Conservation (phyloP, 2,888 invertebrate species). For the Plebejus melissa region DNA sequence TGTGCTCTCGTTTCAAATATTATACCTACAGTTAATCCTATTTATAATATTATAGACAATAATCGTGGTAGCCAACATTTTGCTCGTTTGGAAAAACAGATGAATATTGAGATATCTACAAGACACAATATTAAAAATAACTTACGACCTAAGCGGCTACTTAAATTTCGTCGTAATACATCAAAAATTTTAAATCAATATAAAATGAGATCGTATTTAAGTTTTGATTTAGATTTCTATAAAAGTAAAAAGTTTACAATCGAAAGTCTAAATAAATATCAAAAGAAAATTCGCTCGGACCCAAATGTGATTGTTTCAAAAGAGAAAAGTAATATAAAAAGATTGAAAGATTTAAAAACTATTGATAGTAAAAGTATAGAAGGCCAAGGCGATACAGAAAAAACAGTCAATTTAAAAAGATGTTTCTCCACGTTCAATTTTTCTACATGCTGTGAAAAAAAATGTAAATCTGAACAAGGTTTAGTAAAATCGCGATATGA, state of each 20-base stretch:
- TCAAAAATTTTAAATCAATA: not conserved
- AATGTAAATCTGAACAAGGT: slow-evolving; percentile 1
- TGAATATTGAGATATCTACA: not conserved
- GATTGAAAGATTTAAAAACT: not conserved
- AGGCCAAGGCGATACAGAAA: not conserved
- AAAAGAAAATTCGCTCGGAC: not conserved
- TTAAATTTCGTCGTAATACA: not conserved
- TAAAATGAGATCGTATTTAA: slow-evolving; percentile 38
- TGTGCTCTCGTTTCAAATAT: not conserved
- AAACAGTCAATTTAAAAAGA: slow-evolving; percentile 29
- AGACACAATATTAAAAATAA: not conserved
- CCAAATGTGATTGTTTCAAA: not conserved
- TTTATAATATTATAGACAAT: not conserved
- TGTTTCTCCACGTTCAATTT: slow-evolving; percentile 26
- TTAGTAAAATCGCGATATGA: not conserved
- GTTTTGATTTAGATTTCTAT: slow-evolving; percentile 40
- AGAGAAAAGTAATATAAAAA: not conserved
- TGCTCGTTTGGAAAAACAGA: not conserved
- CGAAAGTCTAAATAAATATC: not conserved
- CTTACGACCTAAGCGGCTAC: not conserved
- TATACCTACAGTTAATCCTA: not conserved
- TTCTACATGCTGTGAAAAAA: slow-evolving; percentile 29
- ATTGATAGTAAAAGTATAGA: slow-evolving; percentile 3
- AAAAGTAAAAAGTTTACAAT: slow-evolving; percentile 30
- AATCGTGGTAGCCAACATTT: not conserved